Evolutionary conservation across 2,888 invertebrate species (phyloP), one percentile per base, ranked within the genome.

Genomic region (Anodontia alba): DNA sequence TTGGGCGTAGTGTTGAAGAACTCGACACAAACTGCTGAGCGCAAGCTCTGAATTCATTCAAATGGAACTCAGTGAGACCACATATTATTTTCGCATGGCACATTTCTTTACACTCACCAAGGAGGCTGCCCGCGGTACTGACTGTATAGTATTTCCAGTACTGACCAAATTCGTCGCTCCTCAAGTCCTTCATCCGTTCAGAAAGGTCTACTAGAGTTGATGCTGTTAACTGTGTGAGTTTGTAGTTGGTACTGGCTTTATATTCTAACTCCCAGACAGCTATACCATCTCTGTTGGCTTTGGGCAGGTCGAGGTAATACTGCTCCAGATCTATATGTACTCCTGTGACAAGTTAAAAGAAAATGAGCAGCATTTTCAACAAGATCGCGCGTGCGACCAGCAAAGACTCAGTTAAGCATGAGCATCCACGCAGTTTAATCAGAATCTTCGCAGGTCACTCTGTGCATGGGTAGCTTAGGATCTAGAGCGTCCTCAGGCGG

Each of bases 251-350:
- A 49, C 97, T 97, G 88, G 98, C 96, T 94, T 97, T 97, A 95
- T 98, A 98, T 93, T 98, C 98, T 2, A 96, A 95, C 79, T 95
- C 95, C 98, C 98, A 98, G 90, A 97, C 96, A 1, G 97, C 96
- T 81, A 96, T 96, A n/a, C 96, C 96, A 81, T 95, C 95, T 51
- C 91, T 91, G 90, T 96, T 96, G 86, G 96, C 96, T 23, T 96
- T 96, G 0, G 92, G 93, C 91, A 98, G 95, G 95, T 98, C 97
- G 94, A 98, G 95, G 95, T 97, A 98, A 94, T 97, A 98, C 95
- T 98, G 98, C 23, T 97, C 97, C 95, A 98, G 98, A 95, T 98
- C 98, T 93, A 97, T 95, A 82, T 98, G 97, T 97, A 97, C 94
- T 20, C 92, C 91, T 42, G 62, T 33, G 31, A 17, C 10, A 54